Percentiles rank a stretch among this genome's conserved stretches.
These are phyloP conservation scores for Galeruca laticollis DNA, from an alignment of 2,888 invertebrate genomes.

Conservation along the genomic window DNA sequence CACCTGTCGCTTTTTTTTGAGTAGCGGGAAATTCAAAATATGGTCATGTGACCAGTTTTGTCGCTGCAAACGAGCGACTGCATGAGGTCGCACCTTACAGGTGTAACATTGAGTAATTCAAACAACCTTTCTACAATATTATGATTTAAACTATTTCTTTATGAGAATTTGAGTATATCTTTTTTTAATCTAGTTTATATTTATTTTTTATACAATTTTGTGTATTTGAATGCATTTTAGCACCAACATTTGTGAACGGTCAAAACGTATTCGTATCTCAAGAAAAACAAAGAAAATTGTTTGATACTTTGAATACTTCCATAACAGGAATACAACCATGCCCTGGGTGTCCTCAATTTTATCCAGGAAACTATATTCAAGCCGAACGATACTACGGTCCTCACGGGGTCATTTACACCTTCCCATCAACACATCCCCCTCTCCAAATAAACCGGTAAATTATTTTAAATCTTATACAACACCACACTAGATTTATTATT, in stretches of 20 bases:
- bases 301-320: conserved; percentile 52
- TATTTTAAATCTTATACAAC: not conserved
- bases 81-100: no score
- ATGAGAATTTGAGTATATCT: no score
- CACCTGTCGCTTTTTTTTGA: no score
- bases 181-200: no score
- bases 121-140: no score
- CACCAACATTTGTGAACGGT: conserved; percentile 50
- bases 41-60: no score
- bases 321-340: conserved; percentile 45
- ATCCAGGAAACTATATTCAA: conserved; percentile 31
- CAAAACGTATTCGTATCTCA: conserved; percentile 54
- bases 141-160: no score
- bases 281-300: conserved; percentile 54
- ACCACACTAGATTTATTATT: not conserved
- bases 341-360: conserved; percentile 6
- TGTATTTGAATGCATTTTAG: conserved; percentile 39
- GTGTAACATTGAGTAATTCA: no score
- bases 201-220: not conserved
- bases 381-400: conserved; percentile 46
- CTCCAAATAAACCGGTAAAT: conserved; percentile 4
- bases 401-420: conserved; percentile 47
- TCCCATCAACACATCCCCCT: conserved; percentile 29
- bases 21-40: no score
- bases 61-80: no score